phyloP scores from a whole-genome alignment of 2,113 vertebrate genomes.

The Podarcis muralis region DNA sequence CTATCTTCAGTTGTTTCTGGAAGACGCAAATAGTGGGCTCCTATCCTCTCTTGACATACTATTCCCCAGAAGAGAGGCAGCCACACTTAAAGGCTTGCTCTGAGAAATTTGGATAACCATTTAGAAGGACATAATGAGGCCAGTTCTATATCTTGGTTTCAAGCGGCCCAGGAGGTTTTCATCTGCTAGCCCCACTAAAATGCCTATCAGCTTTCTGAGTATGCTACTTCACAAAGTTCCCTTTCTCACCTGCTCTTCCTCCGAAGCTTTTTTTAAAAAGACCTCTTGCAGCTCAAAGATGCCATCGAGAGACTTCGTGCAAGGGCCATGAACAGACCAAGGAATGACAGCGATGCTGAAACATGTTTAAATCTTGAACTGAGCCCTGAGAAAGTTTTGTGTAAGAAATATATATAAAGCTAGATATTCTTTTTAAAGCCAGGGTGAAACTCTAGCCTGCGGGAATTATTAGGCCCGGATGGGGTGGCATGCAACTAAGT shows the following conservation, averaged over 20 bases:
- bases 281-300: not conserved
- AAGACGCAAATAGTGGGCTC: too few species aligned
- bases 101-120: not conserved
- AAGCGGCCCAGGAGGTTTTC: not conserved
- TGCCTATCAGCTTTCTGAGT: too few species aligned
- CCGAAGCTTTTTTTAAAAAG: not conserved
- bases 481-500: too few species aligned
- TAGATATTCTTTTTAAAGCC: not conserved
- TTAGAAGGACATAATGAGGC: not conserved
- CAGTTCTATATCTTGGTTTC: not conserved
- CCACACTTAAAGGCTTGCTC: too few species aligned
- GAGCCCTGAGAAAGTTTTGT: not conserved
- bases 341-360: too few species aligned
- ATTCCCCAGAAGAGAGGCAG: too few species aligned
- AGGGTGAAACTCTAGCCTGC: not conserved
- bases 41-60: too few species aligned
- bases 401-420: not conserved
- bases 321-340: too few species aligned
- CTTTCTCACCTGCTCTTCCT: not conserved
- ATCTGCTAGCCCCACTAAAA: not conserved
- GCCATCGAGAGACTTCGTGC: not conserved
- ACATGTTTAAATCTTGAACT: not conserved
- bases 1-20: too few species aligned
- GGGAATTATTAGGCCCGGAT: too few species aligned
- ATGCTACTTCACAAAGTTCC: not conserved